Percentiles rank a stretch among this genome's conserved stretches.
phyloP scores from a whole-genome alignment of 1,140 invertebrate species.

The Schlechtendalia chinensis region DNA sequence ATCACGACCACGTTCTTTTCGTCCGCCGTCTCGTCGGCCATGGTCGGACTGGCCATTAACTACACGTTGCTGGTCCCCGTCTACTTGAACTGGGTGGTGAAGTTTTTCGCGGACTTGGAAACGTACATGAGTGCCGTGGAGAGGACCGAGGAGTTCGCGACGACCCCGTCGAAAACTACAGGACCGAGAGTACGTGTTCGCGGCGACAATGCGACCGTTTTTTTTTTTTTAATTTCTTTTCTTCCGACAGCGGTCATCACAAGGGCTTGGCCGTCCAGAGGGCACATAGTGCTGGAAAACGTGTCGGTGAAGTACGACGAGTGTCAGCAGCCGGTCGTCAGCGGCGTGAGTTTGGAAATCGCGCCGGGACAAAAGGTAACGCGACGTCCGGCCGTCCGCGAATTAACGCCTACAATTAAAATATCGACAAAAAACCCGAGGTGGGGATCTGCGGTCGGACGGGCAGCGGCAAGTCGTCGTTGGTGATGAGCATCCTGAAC shows the following conservation, averaged over 20 bases:
- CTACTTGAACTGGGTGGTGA: slow-evolving; percentile 79
- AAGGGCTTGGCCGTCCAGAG: slow-evolving; percentile 66
- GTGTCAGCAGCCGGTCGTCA: slow-evolving; percentile 63
- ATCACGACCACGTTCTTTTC: slow-evolving; percentile 61
- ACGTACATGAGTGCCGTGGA: slow-evolving; percentile 77
- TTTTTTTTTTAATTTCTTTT: no score
- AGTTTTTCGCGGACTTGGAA: slow-evolving; percentile 75
- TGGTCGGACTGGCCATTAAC: slow-evolving; percentile 72
- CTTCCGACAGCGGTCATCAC: slow-evolving; percentile 30
- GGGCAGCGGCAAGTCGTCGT: slow-evolving; percentile 76
- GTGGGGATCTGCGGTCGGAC: slow-evolving; percentile 77
- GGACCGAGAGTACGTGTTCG: slow-evolving; percentile 49
- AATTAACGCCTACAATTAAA: slow-evolving; percentile 1
- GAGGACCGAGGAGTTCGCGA: slow-evolving; percentile 65
- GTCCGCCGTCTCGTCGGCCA: slow-evolving; percentile 62
- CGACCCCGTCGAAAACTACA: slow-evolving; percentile 61
- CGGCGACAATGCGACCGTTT: neutral
- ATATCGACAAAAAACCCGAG: slow-evolving; percentile 56
- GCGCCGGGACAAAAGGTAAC: slow-evolving; percentile 68
- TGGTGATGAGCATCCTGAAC: slow-evolving; percentile 69
- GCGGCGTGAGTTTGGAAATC: slow-evolving; percentile 65
- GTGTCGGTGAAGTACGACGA: slow-evolving; percentile 68
- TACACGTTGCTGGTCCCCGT: slow-evolving; percentile 78
- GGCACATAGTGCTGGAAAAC: slow-evolving; percentile 70
- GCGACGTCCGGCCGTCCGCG: neutral